Conservation (phyloP, 1,140 invertebrate species). For the Portunus trituberculatus region DNA sequence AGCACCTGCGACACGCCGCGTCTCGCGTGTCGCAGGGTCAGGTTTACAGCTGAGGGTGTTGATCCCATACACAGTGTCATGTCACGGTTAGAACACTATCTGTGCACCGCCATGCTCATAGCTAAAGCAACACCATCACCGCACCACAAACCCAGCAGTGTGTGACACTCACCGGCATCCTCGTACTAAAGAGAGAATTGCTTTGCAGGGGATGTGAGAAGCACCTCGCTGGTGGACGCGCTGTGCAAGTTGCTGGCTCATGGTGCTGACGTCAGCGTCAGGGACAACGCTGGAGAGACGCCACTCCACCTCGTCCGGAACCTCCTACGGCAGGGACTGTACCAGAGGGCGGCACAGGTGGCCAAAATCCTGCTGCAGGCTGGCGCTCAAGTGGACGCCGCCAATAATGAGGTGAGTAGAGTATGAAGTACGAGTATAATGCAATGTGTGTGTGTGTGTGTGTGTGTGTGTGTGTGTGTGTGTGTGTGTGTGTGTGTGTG, state of each 20-base stretch:
- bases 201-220: slow-evolving; percentile 66
- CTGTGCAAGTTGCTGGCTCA: slow-evolving; percentile 79
- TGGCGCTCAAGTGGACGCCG: slow-evolving; percentile 78
- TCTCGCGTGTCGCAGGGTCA: too few relatives aligned
- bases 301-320: slow-evolving; percentile 80
- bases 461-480: background rate
- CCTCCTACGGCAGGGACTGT: slow-evolving; percentile 78
- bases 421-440: too few relatives aligned
- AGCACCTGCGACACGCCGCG: too few relatives aligned
- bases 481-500: background rate
- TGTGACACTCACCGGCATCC: background rate
- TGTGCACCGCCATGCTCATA: too few relatives aligned
- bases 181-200: background rate
- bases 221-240: slow-evolving; percentile 64
- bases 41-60: too few relatives aligned
- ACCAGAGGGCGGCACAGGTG: slow-evolving; percentile 78
- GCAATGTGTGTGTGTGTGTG: background rate
- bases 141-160: background rate
- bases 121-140: background rate
- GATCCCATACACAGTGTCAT: too few relatives aligned
- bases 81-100: too few relatives aligned
- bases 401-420: slow-evolving; percentile 77
- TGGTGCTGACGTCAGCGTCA: slow-evolving; percentile 80
- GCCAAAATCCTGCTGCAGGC: slow-evolving; percentile 78
- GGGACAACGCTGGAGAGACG: slow-evolving; percentile 81